Evolutionary conservation across 2,113 vertebrate genomes (phyloP).

Genomic region (Leiothrix lutea): DNA sequence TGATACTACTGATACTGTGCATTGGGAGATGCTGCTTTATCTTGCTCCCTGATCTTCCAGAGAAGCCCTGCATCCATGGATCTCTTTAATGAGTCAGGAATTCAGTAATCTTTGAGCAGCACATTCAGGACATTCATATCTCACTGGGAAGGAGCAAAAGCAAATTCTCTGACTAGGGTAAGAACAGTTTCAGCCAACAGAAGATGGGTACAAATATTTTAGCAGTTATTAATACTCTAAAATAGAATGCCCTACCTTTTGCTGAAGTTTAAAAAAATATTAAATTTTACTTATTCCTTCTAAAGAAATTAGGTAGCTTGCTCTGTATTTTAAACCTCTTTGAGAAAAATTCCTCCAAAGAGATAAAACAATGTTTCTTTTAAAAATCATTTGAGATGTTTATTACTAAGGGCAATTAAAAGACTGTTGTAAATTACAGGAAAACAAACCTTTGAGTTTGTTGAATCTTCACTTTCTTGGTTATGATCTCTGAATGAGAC

Average conservation of each 20-base stretch:
- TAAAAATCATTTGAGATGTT: neutral
- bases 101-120: neutral
- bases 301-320: neutral
- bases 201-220: neutral
- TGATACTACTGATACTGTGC: neutral
- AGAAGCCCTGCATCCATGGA: neutral
- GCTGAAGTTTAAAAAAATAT: neutral
- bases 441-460: neutral
- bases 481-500: neutral
- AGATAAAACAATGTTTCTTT: neutral
- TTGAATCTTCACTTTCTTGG: neutral
- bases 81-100: neutral
- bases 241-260: neutral
- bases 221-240: neutral
- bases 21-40: neutral
- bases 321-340: neutral
- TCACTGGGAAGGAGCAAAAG: neutral
- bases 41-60: neutral
- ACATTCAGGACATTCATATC: neutral
- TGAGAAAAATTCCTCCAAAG: neutral
- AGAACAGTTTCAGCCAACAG: neutral
- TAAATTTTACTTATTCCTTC: neutral
- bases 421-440: neutral
- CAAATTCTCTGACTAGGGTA: neutral
- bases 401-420: neutral